Evolutionary conservation across 2,113 vertebrate genomes (phyloP), one percentile per base, ranked within the genome.

Genomic region (Tragulus kanchil): DNA sequence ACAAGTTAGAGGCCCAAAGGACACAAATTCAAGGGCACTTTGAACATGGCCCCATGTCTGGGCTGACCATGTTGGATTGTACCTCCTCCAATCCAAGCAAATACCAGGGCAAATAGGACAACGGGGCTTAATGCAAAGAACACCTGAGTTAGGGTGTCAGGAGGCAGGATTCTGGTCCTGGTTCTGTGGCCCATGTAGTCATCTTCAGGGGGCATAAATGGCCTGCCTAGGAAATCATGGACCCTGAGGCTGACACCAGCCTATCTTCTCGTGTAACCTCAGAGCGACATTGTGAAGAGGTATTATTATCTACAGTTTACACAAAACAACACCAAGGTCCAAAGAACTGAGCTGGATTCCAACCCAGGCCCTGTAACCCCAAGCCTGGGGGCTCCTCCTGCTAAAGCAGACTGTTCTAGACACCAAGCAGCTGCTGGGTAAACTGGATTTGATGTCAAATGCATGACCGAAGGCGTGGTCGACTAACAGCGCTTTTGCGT

Each of bases 391-490:
- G 7, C 50, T n/a, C 89, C 42, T 71, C 17, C 42, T 59, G 0
- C 50, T 26, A 42, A 42, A 36, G 28, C n/a, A 48, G 1, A 16
- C 1, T 23, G 58, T 28, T 9, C 17, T 61, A 4, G 6, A 6
- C 31, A 54, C 28, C 36, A 17, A 8, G 7, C 50, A n/a, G 6
- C 13, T 17, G 75, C 16, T 31, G 28, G 11, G 54, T 1, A 1
- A 78, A 36, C 2, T 0, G 3, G 71, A 36, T 16, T 9, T 14
- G 52, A 75, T 21, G 48, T 28, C 45, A 16, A 11, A 36, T 23
- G 21, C 6, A 5, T 36, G 64, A 42, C 26, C 2, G 1, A 1
- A 2, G n/a, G 56, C 9, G 6, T 4, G 19, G 14, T 62, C 0
- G 0, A 13, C 36, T 3, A 1, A 23, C 10, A 61, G 65, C 8